Base-by-base conservation (phyloP, 2,113 vertebrate genomes). In the Lepus americanus region DNA sequence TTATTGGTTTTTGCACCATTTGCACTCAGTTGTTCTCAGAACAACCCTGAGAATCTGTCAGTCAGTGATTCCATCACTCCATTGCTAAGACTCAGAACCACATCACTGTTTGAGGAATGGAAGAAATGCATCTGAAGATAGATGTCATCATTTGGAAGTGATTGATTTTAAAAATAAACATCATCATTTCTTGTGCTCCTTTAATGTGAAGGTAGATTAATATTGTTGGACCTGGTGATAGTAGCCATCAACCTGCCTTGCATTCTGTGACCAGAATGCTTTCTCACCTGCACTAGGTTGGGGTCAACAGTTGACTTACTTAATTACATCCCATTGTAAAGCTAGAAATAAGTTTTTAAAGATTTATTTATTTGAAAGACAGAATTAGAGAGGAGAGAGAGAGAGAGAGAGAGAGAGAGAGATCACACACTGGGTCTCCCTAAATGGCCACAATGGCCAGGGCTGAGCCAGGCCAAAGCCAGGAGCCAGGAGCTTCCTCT, bases 141-240 rank as follows among this genome's bases (percentile, higher is more conserved):
- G 63, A 95, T 95, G 92, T 82, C 77, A 88, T 97, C 89, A 95
- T 94, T 96, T 94, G 70, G 78, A 44, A 85, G 8, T 80, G 90
- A 95, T 94, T 90, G 70, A 87, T 96, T 92, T 81, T 96, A 31
- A 94, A 93, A 89, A 77, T 89, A 95, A 94, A 67, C 63, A 83
- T 89, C 76, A 86, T 90, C 74, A 83, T 86, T 96, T 95, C 88
- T 55, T 61, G 76, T 89, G n/a, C 74, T 94, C 9, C 64, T 83
- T 90, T 96, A 95, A 95, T 95, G 89, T 85, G 89, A 90, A 86
- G 78, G 74, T 82, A 66, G 90, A 89, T 96, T 95, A 94, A 86
- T 97, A 87, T 64, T 92, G 44, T 86, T 94, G 55, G 89, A 66
- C 81, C 59, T 55, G 78, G 67, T 88, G 44, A 94, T 72, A 94